Evolutionary conservation across 2,797 vertebrate genomes (phyloP), one percentile per base, ranked within the genome.

Genomic region (Bryconaethiops microstoma): DNA sequence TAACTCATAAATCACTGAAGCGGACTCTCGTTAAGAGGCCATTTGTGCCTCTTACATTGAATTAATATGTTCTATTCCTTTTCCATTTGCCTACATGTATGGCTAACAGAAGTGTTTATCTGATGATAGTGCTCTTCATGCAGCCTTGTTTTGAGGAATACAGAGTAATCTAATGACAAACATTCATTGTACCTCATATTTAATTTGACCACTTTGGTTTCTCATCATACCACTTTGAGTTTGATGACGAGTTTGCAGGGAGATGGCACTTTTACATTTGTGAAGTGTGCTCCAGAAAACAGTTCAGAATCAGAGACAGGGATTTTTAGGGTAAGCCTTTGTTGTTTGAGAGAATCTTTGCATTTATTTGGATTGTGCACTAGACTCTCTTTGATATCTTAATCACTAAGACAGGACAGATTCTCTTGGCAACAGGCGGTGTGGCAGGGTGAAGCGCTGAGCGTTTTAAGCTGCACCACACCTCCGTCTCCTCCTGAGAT

Each of bases 401-500:
- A 72, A 72, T 55, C 40, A 17, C 50, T n/a, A 17, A 54, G 70
- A 55, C 70, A 72, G 70, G 50, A 72, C 70, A 14, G 4, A 35
- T 72, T 54, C 52, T 8, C 23, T 35, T 35, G 50, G 23, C 7
- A 54, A 54, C 23, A 55, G 54, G 50, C 50, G 1, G 17, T 19
- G 7, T 72, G 70, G 55, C 70, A 72, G 70, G 5, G 45, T 4
- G 14, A 64, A 10, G 64, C 2, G 64, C 35, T 67, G 64, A 40
- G 39, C 17, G 29, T 12, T 72, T 19, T 72, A 35, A 55, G 50
- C 52, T 35, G 70, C 13, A 17, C 52, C 70, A 55, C 70, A 72
- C 50, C 70, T 55, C 70, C 17, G 70, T 72, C 50, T 35, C 70
- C 50, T 72, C 69, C 50, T 55, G 50, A 50, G 50, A 29, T 72